Percentiles rank a stretch among this genome's conserved stretches.
Conservation (phyloP, 2,888 invertebrate species). For the Operophtera brumata region DNA sequence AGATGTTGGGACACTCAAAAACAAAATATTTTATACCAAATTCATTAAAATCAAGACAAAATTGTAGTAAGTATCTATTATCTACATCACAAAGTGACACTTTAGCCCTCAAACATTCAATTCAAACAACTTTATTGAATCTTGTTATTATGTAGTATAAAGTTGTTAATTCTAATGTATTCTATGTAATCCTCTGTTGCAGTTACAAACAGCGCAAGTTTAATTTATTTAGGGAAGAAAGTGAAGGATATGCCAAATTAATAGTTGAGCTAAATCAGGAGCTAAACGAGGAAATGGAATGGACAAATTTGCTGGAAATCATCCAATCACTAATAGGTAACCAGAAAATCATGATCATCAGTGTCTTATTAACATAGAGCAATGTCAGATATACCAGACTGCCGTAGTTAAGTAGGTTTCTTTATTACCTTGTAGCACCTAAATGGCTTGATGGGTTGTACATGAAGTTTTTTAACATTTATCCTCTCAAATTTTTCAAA, state of each 20-base stretch:
- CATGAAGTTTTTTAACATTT: too few relatives aligned
- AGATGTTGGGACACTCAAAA: constrained; percentile 93
- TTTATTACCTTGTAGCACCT: too few relatives aligned
- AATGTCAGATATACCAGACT: too few relatives aligned
- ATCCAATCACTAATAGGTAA: constrained; percentile 96
- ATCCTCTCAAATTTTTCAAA: too few relatives aligned
- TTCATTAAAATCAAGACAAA: constrained; percentile 99
- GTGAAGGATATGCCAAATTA: constrained; percentile 98
- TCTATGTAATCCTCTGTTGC: constrained; percentile 52
- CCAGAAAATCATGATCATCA: not conserved
- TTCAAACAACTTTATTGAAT: too few relatives aligned
- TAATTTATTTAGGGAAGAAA: constrained; percentile 98
- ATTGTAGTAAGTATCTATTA: constrained; percentile 90
- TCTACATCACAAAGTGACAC: too few relatives aligned
- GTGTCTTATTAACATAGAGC: too few relatives aligned
- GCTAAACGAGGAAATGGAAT: constrained; percentile 82
- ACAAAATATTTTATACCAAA: constrained; percentile 94
- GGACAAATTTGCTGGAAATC: constrained; percentile 89
- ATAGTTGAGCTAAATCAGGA: constrained; percentile 96
- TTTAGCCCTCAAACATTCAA: too few relatives aligned
- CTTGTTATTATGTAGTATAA: too few relatives aligned
- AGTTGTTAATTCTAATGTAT: too few relatives aligned
- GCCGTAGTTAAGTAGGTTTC: too few relatives aligned
- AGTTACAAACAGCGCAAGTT: constrained; percentile 99
- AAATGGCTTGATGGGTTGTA: too few relatives aligned